These are phyloP conservation scores for Palythoa heliodiscus DNA, from an alignment of 92 coral and sea anemone genomes.

Conservation along the genomic window DNA sequence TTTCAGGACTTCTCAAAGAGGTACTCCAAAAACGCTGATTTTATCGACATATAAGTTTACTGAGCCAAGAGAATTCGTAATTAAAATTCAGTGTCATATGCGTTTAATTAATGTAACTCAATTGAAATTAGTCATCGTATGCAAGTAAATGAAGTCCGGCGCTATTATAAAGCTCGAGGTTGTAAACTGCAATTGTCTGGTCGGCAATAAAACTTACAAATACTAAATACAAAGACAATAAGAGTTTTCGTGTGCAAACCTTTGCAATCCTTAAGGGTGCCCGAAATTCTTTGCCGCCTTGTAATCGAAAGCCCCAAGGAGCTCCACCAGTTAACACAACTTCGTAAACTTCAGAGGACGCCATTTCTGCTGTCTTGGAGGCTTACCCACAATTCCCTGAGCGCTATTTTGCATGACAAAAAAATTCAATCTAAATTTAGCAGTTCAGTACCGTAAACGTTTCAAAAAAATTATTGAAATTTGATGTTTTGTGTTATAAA, in stretches of 20 bases:
- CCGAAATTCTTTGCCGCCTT: constrained; percentile 96
- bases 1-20: constrained; percentile 1
- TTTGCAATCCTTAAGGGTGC: constrained; percentile 97
- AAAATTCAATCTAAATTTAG: background rate
- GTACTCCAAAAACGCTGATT: background rate
- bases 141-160: constrained; percentile 7
- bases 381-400: constrained; percentile 61
- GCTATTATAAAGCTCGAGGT: background rate
- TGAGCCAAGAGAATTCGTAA: constrained; percentile 1
- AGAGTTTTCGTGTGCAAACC: constrained; percentile 56
- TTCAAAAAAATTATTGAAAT: no score
- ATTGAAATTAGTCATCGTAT: background rate
- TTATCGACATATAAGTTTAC: background rate
- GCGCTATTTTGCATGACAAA: background rate
- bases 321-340: constrained; percentile 92
- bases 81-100: constrained; percentile 26
- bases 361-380: constrained; percentile 65
- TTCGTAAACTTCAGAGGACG: constrained; percentile 89
- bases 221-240: no score
- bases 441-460: constrained; percentile 16
- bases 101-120: constrained; percentile 7
- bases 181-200: background rate
- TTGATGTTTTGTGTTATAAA: background rate
- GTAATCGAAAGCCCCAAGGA: constrained; percentile 98
- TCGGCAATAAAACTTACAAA: background rate